Conservation (phyloP, 2,113 vertebrate genomes). For the Synodontis membranacea region DNA sequence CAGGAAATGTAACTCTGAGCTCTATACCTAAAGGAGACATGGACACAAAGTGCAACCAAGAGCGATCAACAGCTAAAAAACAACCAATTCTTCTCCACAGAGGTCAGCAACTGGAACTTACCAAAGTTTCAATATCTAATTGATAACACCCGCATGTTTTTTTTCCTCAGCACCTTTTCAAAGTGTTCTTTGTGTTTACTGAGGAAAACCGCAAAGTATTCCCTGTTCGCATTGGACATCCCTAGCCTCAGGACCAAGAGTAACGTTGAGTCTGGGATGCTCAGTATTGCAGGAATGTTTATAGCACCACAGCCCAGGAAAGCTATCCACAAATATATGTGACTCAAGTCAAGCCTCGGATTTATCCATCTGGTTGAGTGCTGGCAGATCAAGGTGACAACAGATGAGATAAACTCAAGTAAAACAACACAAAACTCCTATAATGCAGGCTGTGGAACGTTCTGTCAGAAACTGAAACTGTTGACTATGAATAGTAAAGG, state of each 20-base stretch:
- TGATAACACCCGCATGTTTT: neutral
- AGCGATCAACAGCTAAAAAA: conserved; percentile 49
- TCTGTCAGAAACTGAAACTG: neutral
- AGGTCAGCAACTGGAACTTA: conserved; percentile 28
- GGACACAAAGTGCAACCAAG: conserved; percentile 37
- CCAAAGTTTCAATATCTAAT: neutral
- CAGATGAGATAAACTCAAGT: neutral
- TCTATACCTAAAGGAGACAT: conserved; percentile 49
- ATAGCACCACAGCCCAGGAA: conserved; percentile 47
- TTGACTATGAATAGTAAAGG: neutral
- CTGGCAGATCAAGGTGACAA: conserved; percentile 50
- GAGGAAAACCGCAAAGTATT: conserved; percentile 31
- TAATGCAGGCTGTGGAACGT: neutral
- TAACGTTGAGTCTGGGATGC: conserved; percentile 45
- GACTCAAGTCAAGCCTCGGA: conserved; percentile 13
- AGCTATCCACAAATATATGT: conserved; percentile 29
- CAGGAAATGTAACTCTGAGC: conserved; percentile 11
- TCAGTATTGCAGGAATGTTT: conserved; percentile 2
- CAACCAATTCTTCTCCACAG: conserved; percentile 37
- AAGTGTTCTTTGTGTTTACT: neutral
- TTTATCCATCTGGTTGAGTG: conserved; percentile 30
- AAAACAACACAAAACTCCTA: too few species aligned
- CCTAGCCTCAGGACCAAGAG: neutral
- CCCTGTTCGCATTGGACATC: neutral
- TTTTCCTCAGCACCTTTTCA: neutral